Conservation (phyloP, 2,113 vertebrate species). For the Neogobius melanostomus region DNA sequence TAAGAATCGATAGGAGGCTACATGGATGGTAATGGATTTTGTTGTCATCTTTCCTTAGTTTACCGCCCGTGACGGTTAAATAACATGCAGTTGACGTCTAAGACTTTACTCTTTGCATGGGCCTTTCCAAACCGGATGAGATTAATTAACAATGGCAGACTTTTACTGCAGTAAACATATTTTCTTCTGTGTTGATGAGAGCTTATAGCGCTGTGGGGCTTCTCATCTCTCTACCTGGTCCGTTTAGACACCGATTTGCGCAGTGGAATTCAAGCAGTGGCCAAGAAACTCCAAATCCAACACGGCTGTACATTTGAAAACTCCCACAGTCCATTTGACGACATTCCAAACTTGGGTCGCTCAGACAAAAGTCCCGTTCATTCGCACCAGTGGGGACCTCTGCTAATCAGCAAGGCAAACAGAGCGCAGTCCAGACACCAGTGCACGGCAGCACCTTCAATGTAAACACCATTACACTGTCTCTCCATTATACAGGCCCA, state of each 20-base stretch:
- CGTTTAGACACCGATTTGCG: too few relatives aligned
- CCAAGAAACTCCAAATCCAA: background rate
- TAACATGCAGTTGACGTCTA: background rate
- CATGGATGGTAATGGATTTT: background rate
- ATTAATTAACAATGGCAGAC: too few relatives aligned
- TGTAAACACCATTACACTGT: slow-evolving; percentile 63
- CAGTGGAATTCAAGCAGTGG: background rate
- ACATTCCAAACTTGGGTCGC: slow-evolving; percentile 13
- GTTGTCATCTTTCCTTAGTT: background rate
- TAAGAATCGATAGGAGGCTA: background rate
- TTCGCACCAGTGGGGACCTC: slow-evolving; percentile 28
- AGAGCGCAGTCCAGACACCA: slow-evolving; percentile 37
- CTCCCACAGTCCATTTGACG: background rate
- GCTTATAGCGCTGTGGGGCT: too few relatives aligned
- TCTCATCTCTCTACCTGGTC: too few relatives aligned
- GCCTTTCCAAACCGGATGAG: too few relatives aligned
- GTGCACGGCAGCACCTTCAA: slow-evolving; percentile 39
- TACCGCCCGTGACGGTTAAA: background rate
- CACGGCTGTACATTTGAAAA: background rate
- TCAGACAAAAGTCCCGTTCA: slow-evolving; percentile 16
- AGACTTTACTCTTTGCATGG: background rate
- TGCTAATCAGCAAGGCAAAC: slow-evolving; percentile 73
- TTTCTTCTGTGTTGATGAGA: too few relatives aligned
- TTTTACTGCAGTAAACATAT: too few relatives aligned
- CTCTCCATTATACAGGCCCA: slow-evolving; percentile 36